Base-by-base conservation (phyloP, 2,113 vertebrate species). In the Epinephelus moara region DNA sequence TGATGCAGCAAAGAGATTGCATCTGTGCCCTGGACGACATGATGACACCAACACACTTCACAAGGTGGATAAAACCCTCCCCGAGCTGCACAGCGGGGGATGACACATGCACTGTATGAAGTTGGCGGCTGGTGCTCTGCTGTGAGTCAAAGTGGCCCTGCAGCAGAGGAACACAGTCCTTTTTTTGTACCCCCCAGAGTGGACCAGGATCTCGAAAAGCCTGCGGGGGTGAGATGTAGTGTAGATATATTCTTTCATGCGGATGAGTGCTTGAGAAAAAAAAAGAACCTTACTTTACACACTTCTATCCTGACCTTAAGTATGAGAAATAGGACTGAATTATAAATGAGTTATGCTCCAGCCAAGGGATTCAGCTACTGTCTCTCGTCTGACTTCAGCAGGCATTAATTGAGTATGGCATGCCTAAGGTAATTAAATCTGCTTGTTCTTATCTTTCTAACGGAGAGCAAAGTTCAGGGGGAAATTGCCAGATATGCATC, bases 271-370 rank as follows among this genome's bases (percentile, higher is more conserved):
- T 50, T 40, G n/a, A 45, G 81, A 80, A 81, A 76, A 85, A n/a
- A n/a, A 63, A 57, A 30, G 55, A 40, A 55, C 30, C 63, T 57
- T 60, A 86, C 81, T 90, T 89, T 82, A 82, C 47, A 59, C 73
- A 75, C 73, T 78, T 63, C 78, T 70, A 61, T 80, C 56, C 81
- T 79, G 86, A 90, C 79, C 84, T 82, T 84, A 91, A 89, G 74
- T 87, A 88, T 80, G 85, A 91, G 74, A 73, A 90, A 90, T 59
- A 69, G 60, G 73, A 61, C 82, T 92, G 89, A 91, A 94, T 94
- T 90, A 91, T 93, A 93, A 90, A 94, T 90, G 88, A 92, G 82
- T 87, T 87, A 50, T 52, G 73, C 60, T 83, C 71, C 42, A 79
- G 86, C 70, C n/a, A 1, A 15, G 85, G 88, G 88, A 86, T 85